Conservation (phyloP, 2,797 vertebrate genomes). For the Crocidura indochinensis region DNA sequence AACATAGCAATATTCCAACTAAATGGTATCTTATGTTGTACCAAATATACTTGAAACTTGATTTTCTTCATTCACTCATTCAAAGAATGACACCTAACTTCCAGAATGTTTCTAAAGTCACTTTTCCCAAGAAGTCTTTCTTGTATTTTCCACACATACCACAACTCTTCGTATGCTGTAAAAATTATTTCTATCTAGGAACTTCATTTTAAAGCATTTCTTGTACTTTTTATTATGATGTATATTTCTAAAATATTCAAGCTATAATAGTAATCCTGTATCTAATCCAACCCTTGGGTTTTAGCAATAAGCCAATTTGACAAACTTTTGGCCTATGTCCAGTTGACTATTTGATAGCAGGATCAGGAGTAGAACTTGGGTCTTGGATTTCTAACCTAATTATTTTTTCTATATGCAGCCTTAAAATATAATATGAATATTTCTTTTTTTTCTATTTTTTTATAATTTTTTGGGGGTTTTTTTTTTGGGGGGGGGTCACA, state of each 20-base stretch:
- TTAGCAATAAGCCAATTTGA: conserved; percentile 45
- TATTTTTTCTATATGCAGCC: neutral
- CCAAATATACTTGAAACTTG: conserved; percentile 6
- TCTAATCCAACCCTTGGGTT: conserved; percentile 8
- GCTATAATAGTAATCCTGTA: neutral
- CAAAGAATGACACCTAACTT: conserved; percentile 9
- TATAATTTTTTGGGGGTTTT: too few relatives aligned
- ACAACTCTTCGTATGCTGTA: neutral
- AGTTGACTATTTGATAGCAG: conserved; percentile 12
- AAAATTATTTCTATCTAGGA: conserved; percentile 32
- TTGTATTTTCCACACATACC: neutral
- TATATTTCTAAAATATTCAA: conserved; percentile 29
- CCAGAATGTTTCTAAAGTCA: conserved; percentile 30
- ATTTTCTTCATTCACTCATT: conserved; percentile 55
- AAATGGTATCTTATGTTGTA: neutral
- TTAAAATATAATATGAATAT: conserved; percentile 5
- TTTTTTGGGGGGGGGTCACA: too few relatives aligned
- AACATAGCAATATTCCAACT: neutral
- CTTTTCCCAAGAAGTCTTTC: conserved; percentile 5
- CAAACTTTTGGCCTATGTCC: conserved; percentile 26
- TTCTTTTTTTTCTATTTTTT: conserved; percentile 25
- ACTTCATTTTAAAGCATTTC: conserved; percentile 57
- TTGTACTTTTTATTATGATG: neutral
- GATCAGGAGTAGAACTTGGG: conserved; percentile 7
- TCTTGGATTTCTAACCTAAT: neutral